phyloP scores from a whole-genome alignment of 2,888 invertebrate species.

The Tenthredo mesomela region DNA sequence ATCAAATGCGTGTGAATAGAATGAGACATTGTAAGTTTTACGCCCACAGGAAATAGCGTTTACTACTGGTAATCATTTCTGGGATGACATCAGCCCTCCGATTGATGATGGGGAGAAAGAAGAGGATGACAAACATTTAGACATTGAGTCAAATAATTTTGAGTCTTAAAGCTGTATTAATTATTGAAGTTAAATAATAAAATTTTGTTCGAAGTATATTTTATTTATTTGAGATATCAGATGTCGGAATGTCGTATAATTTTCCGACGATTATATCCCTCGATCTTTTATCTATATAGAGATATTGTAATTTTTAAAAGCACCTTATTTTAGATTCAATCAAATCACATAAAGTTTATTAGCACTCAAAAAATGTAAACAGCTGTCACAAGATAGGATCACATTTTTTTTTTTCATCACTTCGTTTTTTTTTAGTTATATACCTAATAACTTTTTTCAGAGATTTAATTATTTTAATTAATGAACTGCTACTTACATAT shows the following conservation, averaged over 20 bases:
- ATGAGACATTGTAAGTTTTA: neutral
- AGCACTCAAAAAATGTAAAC: neutral
- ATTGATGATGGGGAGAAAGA: conserved; percentile 4
- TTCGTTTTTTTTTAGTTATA: neutral
- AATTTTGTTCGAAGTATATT: neutral
- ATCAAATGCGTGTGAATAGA: no score
- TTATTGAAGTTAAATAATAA: neutral
- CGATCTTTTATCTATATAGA: neutral
- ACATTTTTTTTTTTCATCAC: neutral
- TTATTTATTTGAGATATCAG: neutral
- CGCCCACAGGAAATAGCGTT: conserved; percentile 58
- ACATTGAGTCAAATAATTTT: neutral
- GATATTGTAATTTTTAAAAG: neutral
- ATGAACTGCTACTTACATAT: neutral
- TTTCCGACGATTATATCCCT: neutral
- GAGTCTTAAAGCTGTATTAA: neutral
- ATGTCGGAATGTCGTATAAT: neutral
- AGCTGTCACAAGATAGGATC: neutral
- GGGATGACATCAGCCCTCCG: conserved; percentile 58
- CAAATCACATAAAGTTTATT: neutral
- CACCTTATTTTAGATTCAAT: neutral
- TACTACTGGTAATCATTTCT: conserved; percentile 64
- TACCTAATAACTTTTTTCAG: neutral
- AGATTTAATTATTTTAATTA: neutral
- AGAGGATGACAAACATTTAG: neutral